Base-by-base conservation (phyloP, 2,113 vertebrate species). In the Trinectes maculatus region DNA sequence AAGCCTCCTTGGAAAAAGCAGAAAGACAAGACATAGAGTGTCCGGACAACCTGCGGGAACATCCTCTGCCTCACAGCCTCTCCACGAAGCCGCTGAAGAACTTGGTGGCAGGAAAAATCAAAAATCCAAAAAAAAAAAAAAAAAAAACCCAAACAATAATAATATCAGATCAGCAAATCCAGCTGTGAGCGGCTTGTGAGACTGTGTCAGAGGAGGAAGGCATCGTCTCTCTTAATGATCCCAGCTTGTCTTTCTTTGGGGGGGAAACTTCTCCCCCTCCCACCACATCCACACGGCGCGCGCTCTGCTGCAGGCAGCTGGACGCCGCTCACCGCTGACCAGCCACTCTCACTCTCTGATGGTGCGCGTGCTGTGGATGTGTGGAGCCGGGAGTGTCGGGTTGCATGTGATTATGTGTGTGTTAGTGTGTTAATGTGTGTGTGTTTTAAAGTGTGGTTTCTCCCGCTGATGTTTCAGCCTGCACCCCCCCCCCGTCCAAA, bases 1-100 rank as follows among this genome's bases (percentile, higher is more conserved):
- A 93, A 91, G 84, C 89, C 89, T 80, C 89, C 89, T 75, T 92
- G 91, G 85, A 93, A 92, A 84, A 92, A 87, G 88, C 89, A 91
- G 74, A 90, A 91, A 86, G 84, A 89, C 85, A 91, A 89, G 80
- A 90, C 84, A 80, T 90, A 91, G 37, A 91, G 74, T 86, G 91
- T 91, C 90, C 92, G 79, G 85, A 88, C 65, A 89, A 93, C 88
- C 86, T 88, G 89, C 86, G 91, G 87, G 90, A 91, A 87, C 92
- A 93, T 93, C 84, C 89, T 93, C 88, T 89, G 88, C 51, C 85
- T 88, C 80, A 85, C 53, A 78, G 83, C 87, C 75, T 87, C 70
- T 64, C 62, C 77, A 61, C 81, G 54, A 77, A 69, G 83, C 79
- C 61, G 63, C 49, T 61, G 78, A 89, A 90, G 66, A 88, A 91